A percentile compares a stretch with the other conserved stretches of the same genome.
These are phyloP conservation scores for Himalopsyche anomala DNA, from an alignment of 2,888 invertebrate species.

Conservation along the genomic window DNA sequence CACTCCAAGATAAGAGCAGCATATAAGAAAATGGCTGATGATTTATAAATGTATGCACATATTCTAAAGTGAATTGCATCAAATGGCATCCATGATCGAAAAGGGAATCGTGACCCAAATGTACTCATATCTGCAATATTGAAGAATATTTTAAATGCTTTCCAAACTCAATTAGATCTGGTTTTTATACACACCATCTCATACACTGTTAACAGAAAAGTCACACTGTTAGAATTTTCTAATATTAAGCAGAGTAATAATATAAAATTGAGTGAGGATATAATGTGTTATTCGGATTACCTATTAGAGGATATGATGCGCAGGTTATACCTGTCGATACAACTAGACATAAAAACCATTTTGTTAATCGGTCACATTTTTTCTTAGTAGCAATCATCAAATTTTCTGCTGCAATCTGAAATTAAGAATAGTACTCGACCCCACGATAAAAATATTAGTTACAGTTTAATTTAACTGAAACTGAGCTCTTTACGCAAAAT, in stretches of 20 bases:
- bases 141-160: neutral
- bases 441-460: too few species aligned
- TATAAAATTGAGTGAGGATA: neutral
- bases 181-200: too few species aligned
- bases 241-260: too few species aligned
- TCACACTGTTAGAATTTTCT: too few species aligned
- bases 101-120: slow-evolving; percentile 52
- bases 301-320: slow-evolving; percentile 43
- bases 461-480: too few species aligned
- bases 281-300: neutral
- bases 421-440: neutral
- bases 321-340: slow-evolving; percentile 39
- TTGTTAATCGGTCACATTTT: slow-evolving; percentile 45
- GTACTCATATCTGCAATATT: slow-evolving; percentile 42
- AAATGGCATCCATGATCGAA: slow-evolving; percentile 51
- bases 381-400: slow-evolving; percentile 20
- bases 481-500: too few species aligned
- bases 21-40: slow-evolving; percentile 39
- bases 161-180: too few species aligned
- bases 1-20: slow-evolving; percentile 45
- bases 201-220: too few species aligned
- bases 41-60: slow-evolving; percentile 44
- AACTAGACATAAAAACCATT: slow-evolving; percentile 39
- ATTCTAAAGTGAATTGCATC: neutral
- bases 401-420: slow-evolving; percentile 12